phyloP scores from a whole-genome alignment of 1,140 invertebrate species.

The Neotoxoptera formosana region DNA sequence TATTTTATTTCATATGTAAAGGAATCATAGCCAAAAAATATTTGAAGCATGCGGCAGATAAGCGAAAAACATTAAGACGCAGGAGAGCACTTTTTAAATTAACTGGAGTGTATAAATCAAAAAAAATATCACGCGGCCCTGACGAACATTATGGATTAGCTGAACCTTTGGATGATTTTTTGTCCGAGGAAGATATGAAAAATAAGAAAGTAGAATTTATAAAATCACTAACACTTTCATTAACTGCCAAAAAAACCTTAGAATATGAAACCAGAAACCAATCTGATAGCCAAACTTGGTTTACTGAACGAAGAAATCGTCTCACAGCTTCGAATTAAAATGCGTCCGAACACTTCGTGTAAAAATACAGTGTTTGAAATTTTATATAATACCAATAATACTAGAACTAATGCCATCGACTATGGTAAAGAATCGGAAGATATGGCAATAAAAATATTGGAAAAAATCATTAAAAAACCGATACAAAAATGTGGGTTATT shows the following conservation, averaged over 20 bases:
- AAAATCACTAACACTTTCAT: background rate
- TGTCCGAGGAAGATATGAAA: background rate
- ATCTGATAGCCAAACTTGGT: conserved; percentile 17
- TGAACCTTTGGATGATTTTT: background rate
- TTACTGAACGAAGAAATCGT: background rate
- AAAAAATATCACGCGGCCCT: background rate
- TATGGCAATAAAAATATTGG: background rate
- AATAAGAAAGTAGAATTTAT: conserved; percentile 15
- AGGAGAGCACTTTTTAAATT: background rate
- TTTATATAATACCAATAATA: background rate
- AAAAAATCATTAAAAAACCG: background rate
- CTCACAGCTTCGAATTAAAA: conserved; percentile 26
- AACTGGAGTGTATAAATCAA: background rate
- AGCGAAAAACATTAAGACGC: background rate
- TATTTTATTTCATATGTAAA: no score
- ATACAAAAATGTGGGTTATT: conserved; percentile 23
- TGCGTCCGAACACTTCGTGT: conserved; percentile 18
- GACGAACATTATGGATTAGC: background rate
- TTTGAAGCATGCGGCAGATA: background rate
- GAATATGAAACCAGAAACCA: background rate
- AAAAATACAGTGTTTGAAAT: background rate
- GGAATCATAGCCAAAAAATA: no score
- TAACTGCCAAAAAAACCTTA: background rate
- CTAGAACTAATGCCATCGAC: background rate
- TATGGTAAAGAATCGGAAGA: conserved; percentile 5